Evolutionary conservation across 2,113 vertebrate species (phyloP).

Genomic region (Corythornis cristatus): DNA sequence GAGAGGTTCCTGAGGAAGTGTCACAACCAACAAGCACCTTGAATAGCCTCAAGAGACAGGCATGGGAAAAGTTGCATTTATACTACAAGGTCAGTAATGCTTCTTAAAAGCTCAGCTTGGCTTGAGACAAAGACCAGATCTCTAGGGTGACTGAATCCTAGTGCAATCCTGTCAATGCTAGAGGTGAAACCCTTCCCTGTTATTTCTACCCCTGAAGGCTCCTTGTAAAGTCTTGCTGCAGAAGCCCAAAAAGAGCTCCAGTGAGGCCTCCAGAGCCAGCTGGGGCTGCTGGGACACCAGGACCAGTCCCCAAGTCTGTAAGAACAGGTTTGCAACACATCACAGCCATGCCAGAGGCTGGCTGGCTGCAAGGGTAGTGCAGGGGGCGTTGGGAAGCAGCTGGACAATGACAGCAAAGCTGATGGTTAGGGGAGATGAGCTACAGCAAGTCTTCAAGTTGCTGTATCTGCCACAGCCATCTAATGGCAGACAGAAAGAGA

Average conservation of each 20-base stretch:
- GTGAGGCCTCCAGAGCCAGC: background rate
- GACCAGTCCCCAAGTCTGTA: background rate
- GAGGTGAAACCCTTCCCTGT: background rate
- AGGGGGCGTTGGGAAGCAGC: background rate
- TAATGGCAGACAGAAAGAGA: conserved; percentile 56
- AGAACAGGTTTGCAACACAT: background rate
- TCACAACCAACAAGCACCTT: background rate
- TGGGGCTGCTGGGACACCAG: background rate
- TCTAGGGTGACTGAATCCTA: background rate
- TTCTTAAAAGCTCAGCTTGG: background rate
- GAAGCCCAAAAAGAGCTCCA: background rate
- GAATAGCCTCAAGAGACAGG: background rate
- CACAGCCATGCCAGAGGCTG: background rate
- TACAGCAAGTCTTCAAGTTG: background rate
- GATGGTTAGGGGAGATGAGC: background rate
- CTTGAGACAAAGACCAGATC: background rate
- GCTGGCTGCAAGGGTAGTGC: background rate
- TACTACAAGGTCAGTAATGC: background rate
- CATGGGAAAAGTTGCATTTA: background rate
- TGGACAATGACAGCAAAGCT: background rate
- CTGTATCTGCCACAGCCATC: conserved; percentile 40
- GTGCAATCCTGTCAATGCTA: background rate
- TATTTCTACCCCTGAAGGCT: background rate
- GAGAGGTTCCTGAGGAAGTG: background rate
- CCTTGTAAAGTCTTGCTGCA: background rate